Evolutionary conservation across 30 jellyfish, hydroid and myxozoan genomes (phyloP), one percentile per base, ranked within the genome.

Genomic region (Sanderia malayensis): DNA sequence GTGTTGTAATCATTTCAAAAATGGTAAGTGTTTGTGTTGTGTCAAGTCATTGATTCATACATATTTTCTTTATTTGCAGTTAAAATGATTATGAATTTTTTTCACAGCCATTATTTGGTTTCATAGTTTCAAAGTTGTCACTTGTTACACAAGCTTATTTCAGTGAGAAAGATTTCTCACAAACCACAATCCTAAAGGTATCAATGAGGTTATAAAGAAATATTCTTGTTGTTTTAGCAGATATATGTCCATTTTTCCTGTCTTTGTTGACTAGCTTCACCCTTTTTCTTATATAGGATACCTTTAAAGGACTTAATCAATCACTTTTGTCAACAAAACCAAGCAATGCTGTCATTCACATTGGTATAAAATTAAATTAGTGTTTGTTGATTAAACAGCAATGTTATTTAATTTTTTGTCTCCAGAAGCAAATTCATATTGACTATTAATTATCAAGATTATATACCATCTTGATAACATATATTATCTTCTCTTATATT

Each of bases 141-240:
- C 89, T 83, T 25, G 95, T 92, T 11, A 85, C 96, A 2, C 96
- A 92, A 66, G 98, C 98, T 13, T 92, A 92, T 72, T 92, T 92
- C 65, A 80, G 77, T 71, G 98, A 92, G 57, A 81, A 61, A 61
- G 98, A 92, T 67, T 92, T 92, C 84, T 47, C 98, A 8, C 61
- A 74, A 69, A 85, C 95, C 13, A 85, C 61, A 0, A 92, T 92
- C 17, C 74, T 92, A 58, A 69, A 74, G 88, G 98, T 92, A 53
- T 27, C 84, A 30, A n/a, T 41, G 74, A 22, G n/a, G n/a, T n/a
- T n/a, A n/a, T n/a, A n/a, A n/a, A n/a, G n/a, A n/a, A n/a, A n/a
- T n/a, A n/a, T n/a, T n/a, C n/a, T n/a, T n/a, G n/a, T n/a, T n/a
- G n/a, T n/a, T n/a, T n/a, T n/a, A n/a, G n/a, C n/a, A n/a, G n/a